Evolutionary conservation across 2,888 invertebrate genomes (phyloP).

Genomic region (Arctia plantaginis): DNA sequence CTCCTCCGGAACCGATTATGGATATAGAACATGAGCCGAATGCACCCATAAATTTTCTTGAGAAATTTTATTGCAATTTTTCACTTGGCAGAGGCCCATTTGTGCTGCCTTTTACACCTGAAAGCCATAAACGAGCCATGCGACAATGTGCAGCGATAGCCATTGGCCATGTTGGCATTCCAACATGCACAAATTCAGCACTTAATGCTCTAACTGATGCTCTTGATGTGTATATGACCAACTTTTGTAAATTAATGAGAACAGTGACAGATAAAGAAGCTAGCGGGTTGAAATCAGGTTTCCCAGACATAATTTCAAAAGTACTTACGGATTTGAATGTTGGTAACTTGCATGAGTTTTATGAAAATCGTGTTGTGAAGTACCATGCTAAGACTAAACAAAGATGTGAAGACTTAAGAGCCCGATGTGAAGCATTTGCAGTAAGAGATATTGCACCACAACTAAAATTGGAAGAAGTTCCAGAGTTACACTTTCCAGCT

Average conservation of each 20-base stretch:
- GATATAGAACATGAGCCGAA: constrained; percentile 70
- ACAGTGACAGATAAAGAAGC: constrained; percentile 79
- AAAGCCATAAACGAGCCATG: constrained; percentile 79
- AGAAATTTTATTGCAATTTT: constrained; percentile 80
- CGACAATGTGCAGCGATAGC: constrained; percentile 80
- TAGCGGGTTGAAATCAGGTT: constrained; percentile 75
- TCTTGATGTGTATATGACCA: constrained; percentile 76
- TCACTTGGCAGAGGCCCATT: constrained; percentile 77
- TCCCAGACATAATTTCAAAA: constrained; percentile 80
- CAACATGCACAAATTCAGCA: constrained; percentile 75
- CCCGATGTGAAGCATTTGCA: constrained; percentile 71
- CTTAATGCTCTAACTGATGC: constrained; percentile 75
- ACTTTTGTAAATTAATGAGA: constrained; percentile 79
- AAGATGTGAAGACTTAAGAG: constrained; percentile 67
- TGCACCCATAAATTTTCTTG: constrained; percentile 76
- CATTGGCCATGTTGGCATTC: constrained; percentile 77
- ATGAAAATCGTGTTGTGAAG: constrained; percentile 73
- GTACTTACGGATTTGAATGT: constrained; percentile 79
- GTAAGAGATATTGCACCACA: constrained; percentile 75
- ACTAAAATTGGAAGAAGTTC: constrained; percentile 81
- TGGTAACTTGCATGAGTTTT: constrained; percentile 78
- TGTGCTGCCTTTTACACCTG: constrained; percentile 78
- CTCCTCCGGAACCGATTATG: constrained; percentile 71
- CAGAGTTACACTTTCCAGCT: constrained; percentile 85
- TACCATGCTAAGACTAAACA: constrained; percentile 75